Conservation (phyloP, 1,140 invertebrate genomes). For the Euwallacea fornicatus region DNA sequence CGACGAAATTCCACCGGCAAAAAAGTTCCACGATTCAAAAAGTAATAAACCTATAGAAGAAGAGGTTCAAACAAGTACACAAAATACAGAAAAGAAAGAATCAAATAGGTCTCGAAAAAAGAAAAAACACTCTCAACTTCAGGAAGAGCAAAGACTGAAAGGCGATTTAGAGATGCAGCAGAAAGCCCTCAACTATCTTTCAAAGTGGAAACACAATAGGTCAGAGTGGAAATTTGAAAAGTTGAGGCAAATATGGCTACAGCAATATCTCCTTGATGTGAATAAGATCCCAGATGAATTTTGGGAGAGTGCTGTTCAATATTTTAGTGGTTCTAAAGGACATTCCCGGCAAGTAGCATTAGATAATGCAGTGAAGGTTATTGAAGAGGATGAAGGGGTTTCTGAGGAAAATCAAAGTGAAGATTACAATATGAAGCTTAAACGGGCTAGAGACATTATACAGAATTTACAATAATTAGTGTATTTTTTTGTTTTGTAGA, state of each 20-base stretch:
- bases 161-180: slow-evolving; percentile 42
- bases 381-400: slow-evolving; percentile 54
- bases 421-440: slow-evolving; percentile 45
- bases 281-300: slow-evolving; percentile 60
- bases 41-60: slow-evolving; percentile 13
- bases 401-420: slow-evolving; percentile 51
- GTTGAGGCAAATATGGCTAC: slow-evolving; percentile 71
- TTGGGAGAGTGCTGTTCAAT: slow-evolving; percentile 68
- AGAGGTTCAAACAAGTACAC: slow-evolving; percentile 5
- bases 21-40: slow-evolving; percentile 8
- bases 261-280: slow-evolving; percentile 66
- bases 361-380: slow-evolving; percentile 64
- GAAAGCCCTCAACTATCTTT: slow-evolving; percentile 60
- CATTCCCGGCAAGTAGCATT: slow-evolving; percentile 62
- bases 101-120: slow-evolving; percentile 44
- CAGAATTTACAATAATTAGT: slow-evolving; percentile 47
- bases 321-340: slow-evolving; percentile 68
- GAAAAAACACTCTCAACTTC: slow-evolving; percentile 42
- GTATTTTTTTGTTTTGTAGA: slow-evolving; percentile 7
- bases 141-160: slow-evolving; percentile 45
- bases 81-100: slow-evolving; percentile 27
- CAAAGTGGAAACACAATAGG: slow-evolving; percentile 69
- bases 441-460: slow-evolving; percentile 47
- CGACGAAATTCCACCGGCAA: not conserved
- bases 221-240: slow-evolving; percentile 79